Percentiles rank a stretch among this genome's conserved stretches.
These are phyloP conservation scores for Hoplodrina blanda DNA, from an alignment of 2,888 invertebrate species.

Conservation along the genomic window DNA sequence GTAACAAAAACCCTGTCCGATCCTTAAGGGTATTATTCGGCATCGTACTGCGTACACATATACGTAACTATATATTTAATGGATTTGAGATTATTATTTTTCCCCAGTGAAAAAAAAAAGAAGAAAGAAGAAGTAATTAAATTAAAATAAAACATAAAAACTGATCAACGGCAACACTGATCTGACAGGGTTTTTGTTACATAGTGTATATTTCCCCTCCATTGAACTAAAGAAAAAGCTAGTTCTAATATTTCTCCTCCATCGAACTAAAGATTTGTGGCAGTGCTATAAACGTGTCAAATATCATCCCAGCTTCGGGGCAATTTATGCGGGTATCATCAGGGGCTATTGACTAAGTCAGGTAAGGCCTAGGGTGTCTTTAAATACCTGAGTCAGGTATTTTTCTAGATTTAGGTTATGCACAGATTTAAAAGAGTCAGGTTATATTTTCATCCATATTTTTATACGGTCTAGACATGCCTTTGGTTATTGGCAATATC, in stretches of 20 bases:
- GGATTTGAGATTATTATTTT: no score
- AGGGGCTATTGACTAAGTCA: slow-evolving; percentile 13
- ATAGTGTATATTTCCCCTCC: not conserved
- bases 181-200: no score
- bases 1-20: no score
- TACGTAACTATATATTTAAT: no score
- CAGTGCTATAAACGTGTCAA: slow-evolving; percentile 39
- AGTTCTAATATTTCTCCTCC: slow-evolving; percentile 1
- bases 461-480: no score
- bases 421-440: not conserved
- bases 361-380: slow-evolving; percentile 12
- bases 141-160: no score
- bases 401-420: slow-evolving; percentile 11
- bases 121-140: no score
- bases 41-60: no score
- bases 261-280: slow-evolving; percentile 23
- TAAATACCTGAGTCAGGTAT: slow-evolving; percentile 1
- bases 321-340: slow-evolving; percentile 44
- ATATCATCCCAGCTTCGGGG: slow-evolving; percentile 4
- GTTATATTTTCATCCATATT: not conserved
- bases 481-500: no score
- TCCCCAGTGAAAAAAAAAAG: no score
- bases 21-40: no score
- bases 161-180: no score
- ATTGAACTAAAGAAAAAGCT: slow-evolving; percentile 27